phyloP scores from a whole-genome alignment of 2,113 vertebrate species.

The Semicossyphus pulcher region DNA sequence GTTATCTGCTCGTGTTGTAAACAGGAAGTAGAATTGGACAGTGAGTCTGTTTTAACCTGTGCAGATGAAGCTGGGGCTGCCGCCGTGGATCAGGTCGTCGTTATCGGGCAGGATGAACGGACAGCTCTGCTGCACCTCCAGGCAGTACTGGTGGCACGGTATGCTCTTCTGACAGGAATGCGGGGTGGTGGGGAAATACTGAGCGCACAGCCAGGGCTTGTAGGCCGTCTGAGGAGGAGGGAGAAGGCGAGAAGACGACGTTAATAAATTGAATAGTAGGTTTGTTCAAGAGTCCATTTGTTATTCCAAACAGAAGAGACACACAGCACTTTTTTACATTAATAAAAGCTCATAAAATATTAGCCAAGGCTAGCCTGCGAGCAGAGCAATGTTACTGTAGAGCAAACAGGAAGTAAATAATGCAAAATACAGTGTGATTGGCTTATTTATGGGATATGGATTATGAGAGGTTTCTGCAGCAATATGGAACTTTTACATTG shows the following conservation, averaged over 20 bases:
- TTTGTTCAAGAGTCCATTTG: conserved; percentile 1
- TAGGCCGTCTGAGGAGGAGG: conserved; percentile 90
- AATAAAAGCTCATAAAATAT: conserved; percentile 16
- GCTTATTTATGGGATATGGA: neutral
- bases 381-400: conserved; percentile 2
- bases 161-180: conserved; percentile 94
- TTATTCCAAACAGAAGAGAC: neutral
- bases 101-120: conserved; percentile 99
- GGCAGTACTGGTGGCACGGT: conserved; percentile 98
- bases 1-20: neutral
- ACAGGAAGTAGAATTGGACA: neutral
- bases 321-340: conserved; percentile 26
- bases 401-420: neutral
- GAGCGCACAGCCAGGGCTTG: conserved; percentile 99
- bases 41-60: conserved; percentile 87
- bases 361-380: neutral
- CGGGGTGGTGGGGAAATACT: conserved; percentile 97
- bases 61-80: conserved; percentile 99
- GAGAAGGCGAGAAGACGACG: conserved; percentile 35
- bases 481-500: neutral
- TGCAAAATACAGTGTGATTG: neutral
- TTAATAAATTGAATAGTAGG: too few relatives aligned
- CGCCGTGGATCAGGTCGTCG: conserved; percentile 97
- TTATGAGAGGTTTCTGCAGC: neutral
- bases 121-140: conserved; percentile 98